These are phyloP conservation scores for Endomychus coccineus DNA, from an alignment of 2,888 invertebrate genomes.

Conservation along the genomic window DNA sequence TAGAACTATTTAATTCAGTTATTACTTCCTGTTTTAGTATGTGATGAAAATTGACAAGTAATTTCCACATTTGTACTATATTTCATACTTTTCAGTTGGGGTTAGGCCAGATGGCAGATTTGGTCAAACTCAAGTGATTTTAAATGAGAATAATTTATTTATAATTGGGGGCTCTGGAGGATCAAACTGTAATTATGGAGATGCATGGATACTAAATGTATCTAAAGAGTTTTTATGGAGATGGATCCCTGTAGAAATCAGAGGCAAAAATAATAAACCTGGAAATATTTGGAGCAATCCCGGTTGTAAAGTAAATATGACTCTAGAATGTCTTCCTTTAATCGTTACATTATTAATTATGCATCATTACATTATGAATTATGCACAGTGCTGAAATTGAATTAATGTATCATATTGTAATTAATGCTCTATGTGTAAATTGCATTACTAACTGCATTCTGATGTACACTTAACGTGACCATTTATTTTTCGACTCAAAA, in stretches of 20 bases:
- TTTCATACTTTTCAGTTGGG: constrained; percentile 23
- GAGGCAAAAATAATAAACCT: constrained; percentile 71
- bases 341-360: no score
- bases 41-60: background rate
- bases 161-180: constrained; percentile 85
- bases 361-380: no score
- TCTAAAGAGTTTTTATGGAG: constrained; percentile 58
- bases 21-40: background rate
- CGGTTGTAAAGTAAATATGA: constrained; percentile 66
- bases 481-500: no score
- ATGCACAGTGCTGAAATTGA: no score
- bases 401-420: no score
- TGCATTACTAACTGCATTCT: no score
- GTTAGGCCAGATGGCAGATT: constrained; percentile 51
- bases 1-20: constrained; percentile 5
- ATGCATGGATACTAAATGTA: constrained; percentile 85
- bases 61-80: background rate
- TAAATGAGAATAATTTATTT: constrained; percentile 72
- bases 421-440: no score
- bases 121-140: constrained; percentile 83
- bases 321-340: no score
- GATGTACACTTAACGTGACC: no score
- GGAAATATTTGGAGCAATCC: constrained; percentile 91
- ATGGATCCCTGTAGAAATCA: constrained; percentile 68
- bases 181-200: constrained; percentile 76